Evolutionary conservation across 2,113 vertebrate genomes (phyloP), one percentile per base, ranked within the genome.

Genomic region (Pipra filicauda): DNA sequence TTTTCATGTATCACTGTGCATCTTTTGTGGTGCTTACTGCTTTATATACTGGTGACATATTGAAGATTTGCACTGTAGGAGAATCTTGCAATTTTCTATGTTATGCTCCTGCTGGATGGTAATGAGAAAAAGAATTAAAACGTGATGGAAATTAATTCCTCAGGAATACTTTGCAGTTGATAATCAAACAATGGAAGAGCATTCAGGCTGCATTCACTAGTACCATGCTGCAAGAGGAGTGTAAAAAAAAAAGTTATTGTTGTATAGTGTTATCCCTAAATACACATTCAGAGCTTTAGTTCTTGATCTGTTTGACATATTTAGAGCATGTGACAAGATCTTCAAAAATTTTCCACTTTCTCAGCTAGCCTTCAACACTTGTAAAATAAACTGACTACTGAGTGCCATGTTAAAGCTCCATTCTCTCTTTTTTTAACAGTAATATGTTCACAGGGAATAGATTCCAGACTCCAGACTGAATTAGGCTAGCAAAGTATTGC

Each of bases 351-450:
- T 95, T 96, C 95, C 93, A 78, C 94, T 91, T 97, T 95, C 86
- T 95, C 89, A 74, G 89, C 92, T 93, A 92, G 93, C 91, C 94
- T 97, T 97, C 95, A 95, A 97, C 95, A 97, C 95, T 96, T 97
- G 86, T 91, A 91, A 96, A 95, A 96, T 77, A 95, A 96, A 97
- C 86, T 96, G 94, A 95, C 86, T 96, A 59, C 69, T 57, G 80
- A 78, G 70, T 95, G 95, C 94, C 91, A 67, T 92, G 94, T 95
- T 95, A 87, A 85, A 95, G 72, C 86, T 95, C 91, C 66, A 64
- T 89, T 95, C 76, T 84, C 64, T 95, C 62, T 91, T 93, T 95
- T 96, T 96, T 95, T 93, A 95, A 91, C 94, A 88, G 88, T 92
- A 78, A 64, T 91, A 72, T 91, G 44, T 96, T 96, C 94, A 81